Conservation (phyloP, 2,113 vertebrate genomes). For the Panthera uncia region DNA sequence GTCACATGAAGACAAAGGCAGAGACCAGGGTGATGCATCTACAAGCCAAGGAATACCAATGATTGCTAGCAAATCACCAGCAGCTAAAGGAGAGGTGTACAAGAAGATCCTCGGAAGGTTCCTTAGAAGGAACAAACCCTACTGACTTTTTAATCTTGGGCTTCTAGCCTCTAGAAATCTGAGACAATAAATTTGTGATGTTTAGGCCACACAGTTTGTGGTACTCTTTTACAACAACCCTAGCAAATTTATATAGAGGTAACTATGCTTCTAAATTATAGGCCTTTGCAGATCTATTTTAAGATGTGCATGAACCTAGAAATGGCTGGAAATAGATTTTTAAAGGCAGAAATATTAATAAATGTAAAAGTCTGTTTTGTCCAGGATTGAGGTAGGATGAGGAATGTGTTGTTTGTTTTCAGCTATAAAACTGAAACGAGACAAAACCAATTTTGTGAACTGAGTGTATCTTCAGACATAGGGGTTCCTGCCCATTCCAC, state of each 20-base stretch:
- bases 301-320: background rate
- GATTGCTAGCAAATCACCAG: background rate
- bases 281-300: background rate
- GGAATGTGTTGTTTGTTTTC: background rate
- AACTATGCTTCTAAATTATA: background rate
- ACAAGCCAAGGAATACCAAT: background rate
- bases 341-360: slow-evolving; percentile 32
- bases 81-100: background rate
- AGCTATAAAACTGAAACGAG: slow-evolving; percentile 30
- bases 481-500: slow-evolving; percentile 1
- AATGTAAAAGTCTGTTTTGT: slow-evolving; percentile 48
- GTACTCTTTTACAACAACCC: background rate
- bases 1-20: background rate
- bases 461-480: background rate
- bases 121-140: background rate
- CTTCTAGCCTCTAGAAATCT: background rate
- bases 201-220: background rate
- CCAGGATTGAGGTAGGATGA: background rate
- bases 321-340: slow-evolving; percentile 19
- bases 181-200: background rate
- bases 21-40: background rate
- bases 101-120: background rate
- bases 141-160: background rate
- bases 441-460: slow-evolving; percentile 27
- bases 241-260: background rate